Base-by-base conservation (phyloP, 2,797 vertebrate species). In the Erpetoichthys calabaricus region DNA sequence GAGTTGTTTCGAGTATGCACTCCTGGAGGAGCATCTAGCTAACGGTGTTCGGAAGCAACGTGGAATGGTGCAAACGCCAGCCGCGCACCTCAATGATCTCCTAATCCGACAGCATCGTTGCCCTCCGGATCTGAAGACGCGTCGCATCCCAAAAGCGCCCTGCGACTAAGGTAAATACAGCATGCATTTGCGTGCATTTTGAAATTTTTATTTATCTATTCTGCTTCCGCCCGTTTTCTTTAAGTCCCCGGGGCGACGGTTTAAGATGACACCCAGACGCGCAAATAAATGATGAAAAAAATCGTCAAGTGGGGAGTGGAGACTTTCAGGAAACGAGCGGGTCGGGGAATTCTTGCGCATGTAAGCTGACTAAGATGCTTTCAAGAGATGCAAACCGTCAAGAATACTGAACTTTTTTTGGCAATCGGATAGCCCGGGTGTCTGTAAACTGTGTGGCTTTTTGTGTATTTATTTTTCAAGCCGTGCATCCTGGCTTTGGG, bases 101-200 rank as follows among this genome's bases (percentile, higher is more conserved):
- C 73, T 79, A 64, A 79, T 74, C 71, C 66, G 62, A 45, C 65
- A 64, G 68, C 68, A 66, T 71, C 71, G 56, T 67, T 55, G 62
- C 71, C 72, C 71, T 70, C 65, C 74, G 68, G 69, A 64, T 70
- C 59, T 4, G 74, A 79, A 79, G 78, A 83, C 76, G 75, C 70
- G 62, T 73, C 68, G 59, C 73, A 72, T 66, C 63, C 66, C 60
- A 52, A 57, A 60, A 62, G 69, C 76, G 68, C 73, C 73, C 72
- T 63, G 67, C 72, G 45, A 71, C 57, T 70, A 76, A 81, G 81
- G 80, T 81, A 78, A 78, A 65, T 42, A 50, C 52, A 49, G n/a
- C 7, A 49, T 7, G 47, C 47, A 49, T 7, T 49, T 49, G 47
- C 47, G 7, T 49, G 7, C 7, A 49, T n/a, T n/a, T n/a, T n/a